Conservation (phyloP, 2,113 vertebrate genomes). For the Mionectes macconnelli region DNA sequence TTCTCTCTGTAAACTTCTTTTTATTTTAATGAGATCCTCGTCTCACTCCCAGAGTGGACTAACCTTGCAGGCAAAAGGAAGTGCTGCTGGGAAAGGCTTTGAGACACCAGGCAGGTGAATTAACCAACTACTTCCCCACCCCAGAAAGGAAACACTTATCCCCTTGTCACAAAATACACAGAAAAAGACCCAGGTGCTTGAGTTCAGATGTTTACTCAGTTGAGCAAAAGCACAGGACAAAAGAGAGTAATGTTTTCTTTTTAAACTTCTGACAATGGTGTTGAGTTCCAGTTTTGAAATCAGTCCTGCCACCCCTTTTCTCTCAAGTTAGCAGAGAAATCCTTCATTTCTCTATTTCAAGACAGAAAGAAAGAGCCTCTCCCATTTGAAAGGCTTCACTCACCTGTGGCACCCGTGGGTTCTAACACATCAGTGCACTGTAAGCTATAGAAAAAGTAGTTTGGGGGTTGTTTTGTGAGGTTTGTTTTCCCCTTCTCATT, state of each 20-base stretch:
- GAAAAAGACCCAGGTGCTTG: background rate
- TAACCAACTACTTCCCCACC: background rate
- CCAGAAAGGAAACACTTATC: background rate
- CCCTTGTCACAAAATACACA: background rate
- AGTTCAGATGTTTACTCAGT: background rate
- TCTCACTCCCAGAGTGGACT: background rate
- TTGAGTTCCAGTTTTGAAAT: background rate
- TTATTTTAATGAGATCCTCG: background rate
- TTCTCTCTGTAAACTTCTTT: background rate
- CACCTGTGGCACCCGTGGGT: background rate
- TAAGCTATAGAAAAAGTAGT: background rate
- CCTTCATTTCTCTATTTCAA: background rate
- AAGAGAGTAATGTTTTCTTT: background rate
- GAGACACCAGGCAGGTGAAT: background rate
- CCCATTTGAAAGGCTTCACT: background rate
- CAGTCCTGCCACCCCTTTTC: background rate
- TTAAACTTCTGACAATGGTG: background rate
- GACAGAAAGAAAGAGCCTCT: background rate
- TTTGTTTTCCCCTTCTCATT: background rate
- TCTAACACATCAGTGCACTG: background rate
- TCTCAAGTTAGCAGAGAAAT: background rate
- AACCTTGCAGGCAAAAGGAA: background rate
- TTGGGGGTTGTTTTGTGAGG: rapidly evolving
- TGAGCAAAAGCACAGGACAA: background rate
- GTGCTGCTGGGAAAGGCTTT: background rate